Base-by-base conservation (phyloP, 2,797 vertebrate genomes). In the Xenopus petersii region DNA sequence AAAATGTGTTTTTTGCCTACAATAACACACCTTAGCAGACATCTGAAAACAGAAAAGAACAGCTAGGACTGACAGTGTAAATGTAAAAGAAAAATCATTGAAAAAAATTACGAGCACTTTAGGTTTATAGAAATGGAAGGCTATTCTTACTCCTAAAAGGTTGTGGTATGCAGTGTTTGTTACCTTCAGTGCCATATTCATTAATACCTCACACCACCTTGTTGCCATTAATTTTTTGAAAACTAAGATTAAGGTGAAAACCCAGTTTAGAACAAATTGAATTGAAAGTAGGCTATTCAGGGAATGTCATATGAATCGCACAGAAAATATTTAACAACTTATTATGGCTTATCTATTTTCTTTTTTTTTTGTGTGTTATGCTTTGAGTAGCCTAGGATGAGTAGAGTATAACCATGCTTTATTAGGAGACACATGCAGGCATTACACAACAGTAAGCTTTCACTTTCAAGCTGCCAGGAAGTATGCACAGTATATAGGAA, bases 211-310 rank as follows among this genome's bases (percentile, higher is more conserved):
- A 61, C 17, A 61, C 24, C 17, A 56, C 3, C 16, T 5, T 10
- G n/a, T 10, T 24, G 21, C 17, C 59, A 30, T 61, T 30, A 21
- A 10, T 61, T 51, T 51, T 12, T 51, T 30, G 26, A 24, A 30
- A 13, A 61, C n/a, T n/a, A n/a, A n/a, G n/a, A n/a, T n/a, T n/a
- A n/a, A 65, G 21, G 61, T 49, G 55, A 49, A 30, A 63, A 75
- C 65, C 21, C 24, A 10, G 48, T 67, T 61, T 47, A 46, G 26
- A n/a, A 61, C 9, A 17, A 67, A 54, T 12, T 12, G 6, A 73
- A 49, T 5, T 13, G 8, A 42, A n/a, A 46, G 12, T 33, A 12
- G 17, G 15, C 12, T 30, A n/a, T 59, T 5, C 17, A 59, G 42
- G 11, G 15, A 51, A 51, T 49, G 48, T 13, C 48, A 49, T 3